Conservation (phyloP, 2,797 vertebrate genomes). For the Orestias chungarensis region DNA sequence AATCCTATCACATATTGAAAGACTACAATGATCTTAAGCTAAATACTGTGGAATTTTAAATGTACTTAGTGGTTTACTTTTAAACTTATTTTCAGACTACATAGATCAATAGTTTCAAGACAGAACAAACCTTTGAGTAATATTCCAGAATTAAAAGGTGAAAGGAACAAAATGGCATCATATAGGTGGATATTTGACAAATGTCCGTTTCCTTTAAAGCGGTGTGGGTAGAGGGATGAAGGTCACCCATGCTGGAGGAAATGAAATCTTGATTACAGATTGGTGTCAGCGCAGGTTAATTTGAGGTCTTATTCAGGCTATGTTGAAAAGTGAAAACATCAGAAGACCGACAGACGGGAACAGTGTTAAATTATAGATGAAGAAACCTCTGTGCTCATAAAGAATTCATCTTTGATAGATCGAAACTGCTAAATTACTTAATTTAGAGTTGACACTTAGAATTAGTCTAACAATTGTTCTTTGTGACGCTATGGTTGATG, state of each 20-base stretch:
- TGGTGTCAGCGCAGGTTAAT: conserved; percentile 58
- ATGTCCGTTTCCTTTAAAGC: conserved; percentile 5
- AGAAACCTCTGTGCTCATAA: background rate
- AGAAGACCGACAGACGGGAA: conserved; percentile 7
- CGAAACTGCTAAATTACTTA: background rate
- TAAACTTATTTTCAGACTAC: background rate
- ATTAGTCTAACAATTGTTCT: conserved; percentile 7
- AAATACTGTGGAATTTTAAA: too few relatives aligned
- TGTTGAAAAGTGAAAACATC: conserved; percentile 40
- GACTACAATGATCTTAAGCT: too few relatives aligned
- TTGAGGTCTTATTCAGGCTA: conserved; percentile 40
- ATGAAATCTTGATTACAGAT: conserved; percentile 68
- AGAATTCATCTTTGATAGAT: background rate
- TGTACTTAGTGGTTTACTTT: background rate
- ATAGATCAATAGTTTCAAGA: background rate
- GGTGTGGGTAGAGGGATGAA: conserved; percentile 13
- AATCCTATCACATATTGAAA: too few relatives aligned
- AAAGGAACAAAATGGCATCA: background rate
- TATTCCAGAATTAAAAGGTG: background rate
- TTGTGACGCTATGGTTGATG: conserved; percentile 1
- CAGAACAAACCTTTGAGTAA: background rate
- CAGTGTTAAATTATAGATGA: background rate
- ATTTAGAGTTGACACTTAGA: background rate
- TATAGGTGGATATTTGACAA: background rate
- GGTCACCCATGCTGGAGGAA: conserved; percentile 63